These are phyloP conservation scores for Asbolus verrucosus DNA, from an alignment of 1,140 invertebrate genomes.

Conservation along the genomic window DNA sequence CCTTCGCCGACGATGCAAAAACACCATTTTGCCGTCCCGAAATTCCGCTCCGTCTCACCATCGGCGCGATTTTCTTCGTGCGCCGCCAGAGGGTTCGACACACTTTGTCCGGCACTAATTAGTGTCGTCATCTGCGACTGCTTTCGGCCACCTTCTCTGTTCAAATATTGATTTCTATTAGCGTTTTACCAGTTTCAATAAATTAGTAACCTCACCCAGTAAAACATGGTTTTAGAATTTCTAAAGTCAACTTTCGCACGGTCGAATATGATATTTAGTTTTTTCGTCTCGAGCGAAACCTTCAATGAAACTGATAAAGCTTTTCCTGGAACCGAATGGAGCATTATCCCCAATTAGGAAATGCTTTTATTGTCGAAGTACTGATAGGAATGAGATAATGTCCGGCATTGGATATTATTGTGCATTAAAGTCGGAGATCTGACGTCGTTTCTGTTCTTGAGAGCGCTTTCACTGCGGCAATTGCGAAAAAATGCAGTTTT, in stretches of 20 bases:
- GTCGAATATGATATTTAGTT: background rate
- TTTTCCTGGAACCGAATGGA: background rate
- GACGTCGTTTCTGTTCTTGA: slow-evolving; percentile 21
- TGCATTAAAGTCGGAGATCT: background rate
- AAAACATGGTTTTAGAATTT: background rate
- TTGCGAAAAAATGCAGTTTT: background rate
- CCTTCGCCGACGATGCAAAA: background rate
- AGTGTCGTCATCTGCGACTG: no score
- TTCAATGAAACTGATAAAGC: background rate
- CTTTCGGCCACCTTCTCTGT: no score
- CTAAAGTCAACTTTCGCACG: slow-evolving; percentile 28
- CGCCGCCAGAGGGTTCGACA: no score
- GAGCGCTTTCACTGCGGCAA: slow-evolving; percentile 3
- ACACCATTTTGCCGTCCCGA: background rate
- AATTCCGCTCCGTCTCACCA: no score
- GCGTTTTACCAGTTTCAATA: slow-evolving; percentile 9
- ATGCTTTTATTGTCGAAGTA: slow-evolving; percentile 1
- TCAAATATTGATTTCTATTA: no score
- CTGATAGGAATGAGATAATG: no score
- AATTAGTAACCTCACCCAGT: slow-evolving; percentile 31
- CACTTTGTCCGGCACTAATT: no score
- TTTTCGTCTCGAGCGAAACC: background rate
- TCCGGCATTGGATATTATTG: slow-evolving; percentile 26
- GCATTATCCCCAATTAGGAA: background rate
- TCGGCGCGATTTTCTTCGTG: no score